Evolutionary conservation across 1,140 invertebrate species (phyloP).

Genomic region (Platorchestia sp.): DNA sequence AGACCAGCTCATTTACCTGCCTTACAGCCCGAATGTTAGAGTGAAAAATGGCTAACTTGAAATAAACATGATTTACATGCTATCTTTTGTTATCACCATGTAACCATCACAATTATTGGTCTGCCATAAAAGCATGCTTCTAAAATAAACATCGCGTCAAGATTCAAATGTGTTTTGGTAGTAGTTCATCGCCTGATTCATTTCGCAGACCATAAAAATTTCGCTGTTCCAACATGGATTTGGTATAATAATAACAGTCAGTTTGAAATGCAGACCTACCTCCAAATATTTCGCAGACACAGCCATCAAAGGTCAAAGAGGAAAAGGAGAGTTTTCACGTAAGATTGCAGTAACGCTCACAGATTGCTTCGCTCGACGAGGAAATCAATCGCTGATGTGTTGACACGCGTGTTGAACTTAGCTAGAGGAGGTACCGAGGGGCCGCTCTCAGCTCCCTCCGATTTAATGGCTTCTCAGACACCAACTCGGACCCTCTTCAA

Average conservation of each 20-base stretch:
- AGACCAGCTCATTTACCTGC: too few species aligned
- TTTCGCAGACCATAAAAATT: background rate
- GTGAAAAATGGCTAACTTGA: too few species aligned
- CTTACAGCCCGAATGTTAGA: too few species aligned
- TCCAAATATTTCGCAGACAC: background rate
- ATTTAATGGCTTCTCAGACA: background rate
- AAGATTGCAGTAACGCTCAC: background rate
- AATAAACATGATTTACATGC: background rate
- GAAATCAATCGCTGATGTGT: conserved; percentile 30
- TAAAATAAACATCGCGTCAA: background rate
- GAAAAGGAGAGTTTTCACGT: background rate
- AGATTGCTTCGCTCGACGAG: conserved; percentile 18
- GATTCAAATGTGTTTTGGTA: background rate
- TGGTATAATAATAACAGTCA: background rate
- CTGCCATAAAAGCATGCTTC: background rate
- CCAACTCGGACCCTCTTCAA: background rate
- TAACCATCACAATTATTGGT: background rate
- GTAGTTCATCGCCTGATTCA: background rate
- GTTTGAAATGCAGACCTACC: background rate
- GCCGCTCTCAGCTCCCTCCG: background rate
- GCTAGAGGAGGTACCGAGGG: background rate
- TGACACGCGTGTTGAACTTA: conserved; percentile 15
- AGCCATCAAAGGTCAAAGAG: background rate
- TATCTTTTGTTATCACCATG: too few species aligned
- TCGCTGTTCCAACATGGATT: background rate